Evolutionary conservation across 2,888 invertebrate species (phyloP).

Genomic region (Galeruca laticollis): DNA sequence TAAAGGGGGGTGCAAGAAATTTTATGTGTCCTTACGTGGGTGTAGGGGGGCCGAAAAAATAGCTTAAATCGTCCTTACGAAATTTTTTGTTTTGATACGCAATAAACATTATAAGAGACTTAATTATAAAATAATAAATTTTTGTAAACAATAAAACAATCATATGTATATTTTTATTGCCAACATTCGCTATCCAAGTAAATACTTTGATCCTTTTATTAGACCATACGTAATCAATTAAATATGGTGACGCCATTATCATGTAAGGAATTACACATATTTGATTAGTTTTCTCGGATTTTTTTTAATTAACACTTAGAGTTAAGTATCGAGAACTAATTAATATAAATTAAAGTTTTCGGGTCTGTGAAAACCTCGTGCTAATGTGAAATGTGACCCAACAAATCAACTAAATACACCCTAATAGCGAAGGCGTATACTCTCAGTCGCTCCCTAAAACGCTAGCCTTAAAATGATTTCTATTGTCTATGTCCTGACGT

Average conservation of each 20-base stretch:
- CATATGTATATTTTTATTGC: not conserved
- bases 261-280: not conserved
- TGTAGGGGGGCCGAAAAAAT: too few species aligned
- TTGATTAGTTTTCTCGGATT: not conserved
- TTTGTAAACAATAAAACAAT: not conserved
- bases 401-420: slow-evolving; percentile 23
- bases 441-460: slow-evolving; percentile 22
- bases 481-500: slow-evolving; percentile 14
- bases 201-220: not conserved
- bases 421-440: slow-evolving; percentile 22
- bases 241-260: not conserved
- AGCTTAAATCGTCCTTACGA: too few species aligned
- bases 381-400: slow-evolving; percentile 14
- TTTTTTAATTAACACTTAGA: not conserved
- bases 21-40: too few species aligned
- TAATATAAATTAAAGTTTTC: slow-evolving; percentile 1
- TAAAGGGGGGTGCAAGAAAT: too few species aligned
- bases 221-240: not conserved
- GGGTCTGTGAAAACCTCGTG: not conserved
- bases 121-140: not conserved
- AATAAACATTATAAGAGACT: too few species aligned
- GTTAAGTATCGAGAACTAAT: not conserved
- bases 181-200: not conserved
- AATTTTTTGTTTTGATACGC: too few species aligned
- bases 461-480: slow-evolving; percentile 16